phyloP scores from a whole-genome alignment of 1,140 invertebrate genomes.

The Chymomyza costata region DNA sequence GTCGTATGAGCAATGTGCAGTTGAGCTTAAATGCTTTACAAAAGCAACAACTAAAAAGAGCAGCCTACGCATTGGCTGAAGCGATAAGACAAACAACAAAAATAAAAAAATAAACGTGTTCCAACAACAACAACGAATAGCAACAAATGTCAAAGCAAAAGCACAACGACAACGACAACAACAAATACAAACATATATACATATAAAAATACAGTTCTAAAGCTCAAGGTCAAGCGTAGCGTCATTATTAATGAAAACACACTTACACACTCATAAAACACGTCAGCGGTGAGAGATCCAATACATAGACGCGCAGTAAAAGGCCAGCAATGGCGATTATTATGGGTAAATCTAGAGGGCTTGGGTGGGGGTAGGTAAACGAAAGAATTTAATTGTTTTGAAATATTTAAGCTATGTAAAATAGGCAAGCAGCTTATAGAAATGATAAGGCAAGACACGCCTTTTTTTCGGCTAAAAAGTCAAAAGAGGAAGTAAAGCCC shows the following conservation, averaged over 20 bases:
- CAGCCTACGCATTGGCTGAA: slow-evolving; percentile 12
- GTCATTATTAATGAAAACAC: slow-evolving; percentile 66
- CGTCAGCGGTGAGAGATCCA: background rate
- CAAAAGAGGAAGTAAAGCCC: background rate
- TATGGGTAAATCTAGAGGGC: too few relatives aligned
- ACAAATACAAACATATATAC: slow-evolving; percentile 8
- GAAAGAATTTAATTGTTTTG: too few relatives aligned
- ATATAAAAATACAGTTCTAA: slow-evolving; percentile 42
- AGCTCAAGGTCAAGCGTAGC: slow-evolving; percentile 69
- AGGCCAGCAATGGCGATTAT: too few relatives aligned
- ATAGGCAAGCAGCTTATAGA: too few relatives aligned
- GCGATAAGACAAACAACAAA: slow-evolving; percentile 3
- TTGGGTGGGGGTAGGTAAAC: too few relatives aligned
- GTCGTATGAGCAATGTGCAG: background rate
- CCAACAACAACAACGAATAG: slow-evolving; percentile 32
- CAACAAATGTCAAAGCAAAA: background rate
- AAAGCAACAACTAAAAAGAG: slow-evolving; percentile 43
- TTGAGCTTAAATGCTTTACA: slow-evolving; percentile 1
- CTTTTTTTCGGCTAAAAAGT: too few relatives aligned
- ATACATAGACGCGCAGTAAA: too few relatives aligned
- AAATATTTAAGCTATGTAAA: too few relatives aligned
- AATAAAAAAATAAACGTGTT: slow-evolving; percentile 45
- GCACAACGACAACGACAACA: slow-evolving; percentile 24
- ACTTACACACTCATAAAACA: slow-evolving; percentile 17
- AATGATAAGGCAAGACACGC: too few relatives aligned